Evolutionary conservation across 1,140 invertebrate species (phyloP), one percentile per base, ranked within the genome.

Genomic region (Bombus sibiricus): DNA sequence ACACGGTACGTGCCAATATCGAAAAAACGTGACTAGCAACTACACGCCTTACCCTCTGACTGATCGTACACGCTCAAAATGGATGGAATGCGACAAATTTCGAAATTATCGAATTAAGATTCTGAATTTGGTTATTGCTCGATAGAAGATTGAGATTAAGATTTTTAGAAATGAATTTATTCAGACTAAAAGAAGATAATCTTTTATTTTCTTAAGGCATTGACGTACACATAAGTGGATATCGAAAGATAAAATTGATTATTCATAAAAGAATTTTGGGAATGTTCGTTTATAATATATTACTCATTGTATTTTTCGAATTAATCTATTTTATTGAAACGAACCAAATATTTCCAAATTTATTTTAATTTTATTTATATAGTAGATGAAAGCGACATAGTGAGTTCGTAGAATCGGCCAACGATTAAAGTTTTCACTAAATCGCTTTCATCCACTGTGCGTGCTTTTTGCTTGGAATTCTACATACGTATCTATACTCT

Each of bases 1-100:
- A 66, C 79, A 72, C 47, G 57, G 86, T 69, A 41, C 72, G 73
- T 75, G 66, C 87, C 83, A 86, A 87, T 77, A 85, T 64, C 47
- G 72, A 41, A 75, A 82, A 47, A 74, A 82, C 62, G 59, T 43
- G 34, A 78, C 59, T 57, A 69, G 28, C 39, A 32, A 73, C 72
- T 43, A 73, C 39, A 53, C 59, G 53, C n/a, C 18, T 37, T 57
- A 77, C 74, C n/a, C 74, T 76, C 34, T 43, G 9, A 9, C 25
- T 15, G 22, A 57, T 39, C n/a, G 34, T 34, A 34, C 53, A 28
- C 74, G 6, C 25, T 37, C 34, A 8, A 59, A 34, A 3, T 22
- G 39, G 28, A 72, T 18, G 39, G 71, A 73, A 73, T 73, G 71
- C 39, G 71, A 8, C 15, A 18, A 32, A 47, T 47, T 32, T 73